These are phyloP conservation scores for Crenichthys baileyi DNA, from an alignment of 2,797 vertebrate species.

Conservation along the genomic window DNA sequence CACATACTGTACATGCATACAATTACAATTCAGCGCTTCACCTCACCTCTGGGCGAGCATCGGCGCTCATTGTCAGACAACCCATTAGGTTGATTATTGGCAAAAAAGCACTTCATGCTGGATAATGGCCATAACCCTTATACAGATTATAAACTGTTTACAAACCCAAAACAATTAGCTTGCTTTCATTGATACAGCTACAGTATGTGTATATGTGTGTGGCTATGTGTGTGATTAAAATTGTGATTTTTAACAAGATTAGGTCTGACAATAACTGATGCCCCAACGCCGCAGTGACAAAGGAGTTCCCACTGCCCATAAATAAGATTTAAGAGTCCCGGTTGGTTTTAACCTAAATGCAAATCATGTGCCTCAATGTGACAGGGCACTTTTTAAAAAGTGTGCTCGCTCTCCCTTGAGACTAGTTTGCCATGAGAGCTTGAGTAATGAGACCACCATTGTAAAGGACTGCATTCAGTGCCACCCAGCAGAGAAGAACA, in stretches of 20 bases:
- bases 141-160: conserved; percentile 66
- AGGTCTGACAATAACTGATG: conserved; percentile 61
- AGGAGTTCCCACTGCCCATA: conserved; percentile 59
- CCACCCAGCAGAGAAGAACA: conserved; percentile 34
- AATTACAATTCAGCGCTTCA: conserved; percentile 33
- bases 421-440: conserved; percentile 67
- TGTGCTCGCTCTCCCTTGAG: conserved; percentile 45
- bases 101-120: conserved; percentile 45
- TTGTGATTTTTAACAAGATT: conserved; percentile 54
- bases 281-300: conserved; percentile 46
- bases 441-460: conserved; percentile 76
- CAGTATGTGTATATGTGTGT: conserved; percentile 4
- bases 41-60: conserved; percentile 28
- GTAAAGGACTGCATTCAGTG: conserved; percentile 33
- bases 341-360: conserved; percentile 73
- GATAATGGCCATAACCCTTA: conserved; percentile 58
- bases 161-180: conserved; percentile 51
- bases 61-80: conserved; percentile 45
- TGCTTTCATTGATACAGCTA: conserved; percentile 48
- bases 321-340: conserved; percentile 69
- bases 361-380: conserved; percentile 71
- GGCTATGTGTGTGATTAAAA: conserved; percentile 26
- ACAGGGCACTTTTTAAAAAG: conserved; percentile 70
- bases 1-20: conserved; percentile 27
- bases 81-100: conserved; percentile 71